Evolutionary conservation across 2,888 invertebrate genomes (phyloP).

Genomic region (Petrolisthes manimaculis): DNA sequence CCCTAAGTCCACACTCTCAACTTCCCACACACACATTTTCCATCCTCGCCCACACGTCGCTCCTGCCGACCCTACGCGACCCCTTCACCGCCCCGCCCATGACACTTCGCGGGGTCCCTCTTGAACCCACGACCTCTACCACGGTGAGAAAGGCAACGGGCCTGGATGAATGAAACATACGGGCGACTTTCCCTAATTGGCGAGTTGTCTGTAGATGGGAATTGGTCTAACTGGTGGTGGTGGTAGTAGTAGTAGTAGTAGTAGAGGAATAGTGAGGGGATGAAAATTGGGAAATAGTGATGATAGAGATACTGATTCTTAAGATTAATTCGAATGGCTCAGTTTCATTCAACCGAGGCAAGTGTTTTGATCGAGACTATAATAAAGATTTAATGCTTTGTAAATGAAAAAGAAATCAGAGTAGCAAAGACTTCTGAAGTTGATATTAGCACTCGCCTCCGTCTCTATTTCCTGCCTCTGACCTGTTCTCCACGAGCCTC

Average conservation of each 20-base stretch:
- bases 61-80: constrained; percentile 20
- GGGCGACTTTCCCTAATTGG: background rate
- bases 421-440: background rate
- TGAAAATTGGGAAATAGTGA: background rate
- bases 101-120: constrained; percentile 21
- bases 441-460: background rate
- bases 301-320: background rate
- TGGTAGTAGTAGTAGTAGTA: background rate
- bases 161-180: constrained; percentile 31
- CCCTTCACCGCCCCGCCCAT: constrained; percentile 27
- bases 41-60: constrained; percentile 24
- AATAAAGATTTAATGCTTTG: background rate
- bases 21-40: background rate
- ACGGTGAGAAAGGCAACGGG: constrained; percentile 22
- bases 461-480: background rate
- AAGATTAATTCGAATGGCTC: background rate
- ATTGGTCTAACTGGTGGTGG: background rate
- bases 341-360: background rate
- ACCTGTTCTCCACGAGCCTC: background rate
- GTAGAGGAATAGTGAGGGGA: background rate
- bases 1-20: background rate
- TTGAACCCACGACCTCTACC: constrained; percentile 13
- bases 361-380: background rate
- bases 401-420: background rate
- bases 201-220: background rate